phyloP scores from a whole-genome alignment of 1,140 invertebrate species.

The Heliothis subflexa region DNA sequence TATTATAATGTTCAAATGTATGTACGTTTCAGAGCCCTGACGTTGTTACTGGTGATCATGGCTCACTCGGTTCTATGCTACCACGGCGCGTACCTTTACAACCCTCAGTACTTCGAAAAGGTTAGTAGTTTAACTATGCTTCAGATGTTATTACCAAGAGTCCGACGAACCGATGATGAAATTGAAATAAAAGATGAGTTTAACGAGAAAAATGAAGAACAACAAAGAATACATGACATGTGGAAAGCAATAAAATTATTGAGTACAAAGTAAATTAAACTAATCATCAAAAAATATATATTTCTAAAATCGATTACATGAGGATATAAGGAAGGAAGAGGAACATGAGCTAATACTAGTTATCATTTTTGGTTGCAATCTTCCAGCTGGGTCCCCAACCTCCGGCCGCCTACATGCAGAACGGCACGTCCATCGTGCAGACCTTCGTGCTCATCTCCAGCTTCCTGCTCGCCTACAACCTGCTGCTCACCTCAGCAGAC shows the following conservation, averaged over 20 bases:
- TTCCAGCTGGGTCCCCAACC: constrained; percentile 30
- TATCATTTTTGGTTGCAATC: not conserved
- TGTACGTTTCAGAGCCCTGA: constrained; percentile 45
- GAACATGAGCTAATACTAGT: not conserved
- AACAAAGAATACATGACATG: too few species aligned
- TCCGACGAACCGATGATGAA: not conserved
- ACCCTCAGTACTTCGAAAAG: constrained; percentile 51
- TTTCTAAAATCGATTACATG: too few species aligned
- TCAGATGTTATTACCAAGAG: too few species aligned
- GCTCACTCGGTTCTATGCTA: constrained; percentile 48
- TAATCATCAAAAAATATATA: too few species aligned
- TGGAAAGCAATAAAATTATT: too few species aligned
- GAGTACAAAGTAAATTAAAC: too few species aligned
- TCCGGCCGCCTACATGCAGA: constrained; percentile 44
- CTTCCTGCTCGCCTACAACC: constrained; percentile 55
- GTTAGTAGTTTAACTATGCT: constrained; percentile 13
- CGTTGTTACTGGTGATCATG: constrained; percentile 46
- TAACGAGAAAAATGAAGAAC: too few species aligned
- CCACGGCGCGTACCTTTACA: constrained; percentile 46
- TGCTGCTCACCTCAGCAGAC: constrained; percentile 55
- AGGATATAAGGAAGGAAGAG: too few species aligned
- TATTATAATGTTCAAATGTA: not conserved
- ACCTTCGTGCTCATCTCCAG: constrained; percentile 51
- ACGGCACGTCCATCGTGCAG: constrained; percentile 51
- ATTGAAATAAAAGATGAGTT: too few species aligned